Base-by-base conservation (phyloP, 1,140 invertebrate species). In the Leucophenga varia region DNA sequence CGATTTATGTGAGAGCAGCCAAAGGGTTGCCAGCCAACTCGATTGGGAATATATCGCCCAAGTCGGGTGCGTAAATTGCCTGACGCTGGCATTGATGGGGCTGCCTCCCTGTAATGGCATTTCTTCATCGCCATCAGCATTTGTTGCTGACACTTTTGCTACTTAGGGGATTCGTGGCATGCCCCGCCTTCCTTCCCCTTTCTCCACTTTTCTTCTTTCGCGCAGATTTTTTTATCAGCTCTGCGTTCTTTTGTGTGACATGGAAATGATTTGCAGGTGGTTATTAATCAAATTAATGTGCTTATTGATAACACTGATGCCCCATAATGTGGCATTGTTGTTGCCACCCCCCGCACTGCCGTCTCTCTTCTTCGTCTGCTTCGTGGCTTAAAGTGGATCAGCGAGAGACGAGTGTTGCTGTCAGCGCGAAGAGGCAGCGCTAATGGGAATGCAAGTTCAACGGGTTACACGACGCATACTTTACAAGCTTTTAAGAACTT, bases 231-330 rank as follows among this genome's bases (percentile, higher is more conserved):
- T 12, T 3, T 17, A 19, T 17, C 16, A n/a, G n/a, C n/a, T n/a
- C 3, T 52, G 55, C 46, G 31, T 9, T 34, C 61, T 56, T 61
- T 65, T 67, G 59, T 67, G 63, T 32, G 46, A 52, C 44, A 55
- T 59, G 64, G 65, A 70, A 71, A 67, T 71, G 67, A 71, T 71
- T 71, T 71, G 67, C 60, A 71, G 63, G 57, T 64, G 67, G 67
- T 71, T 71, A 71, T 71, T 71, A 70, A 71, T 71, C 67, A 71
- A 71, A 71, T 68, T 71, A 67, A 71, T 71, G 67, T 71, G 53
- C 55, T 71, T 61, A 70, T 70, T 70, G 65, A 70, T 70, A 70
- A 70, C 61, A 35, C 35, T 47, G 63, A 61, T 52, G 55, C 49
- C 50, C 42, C 59, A 51, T 63, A 55, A 64, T 47, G 47, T 41